Conservation (phyloP, 2,113 vertebrate species). For the Ifrita kowaldi region DNA sequence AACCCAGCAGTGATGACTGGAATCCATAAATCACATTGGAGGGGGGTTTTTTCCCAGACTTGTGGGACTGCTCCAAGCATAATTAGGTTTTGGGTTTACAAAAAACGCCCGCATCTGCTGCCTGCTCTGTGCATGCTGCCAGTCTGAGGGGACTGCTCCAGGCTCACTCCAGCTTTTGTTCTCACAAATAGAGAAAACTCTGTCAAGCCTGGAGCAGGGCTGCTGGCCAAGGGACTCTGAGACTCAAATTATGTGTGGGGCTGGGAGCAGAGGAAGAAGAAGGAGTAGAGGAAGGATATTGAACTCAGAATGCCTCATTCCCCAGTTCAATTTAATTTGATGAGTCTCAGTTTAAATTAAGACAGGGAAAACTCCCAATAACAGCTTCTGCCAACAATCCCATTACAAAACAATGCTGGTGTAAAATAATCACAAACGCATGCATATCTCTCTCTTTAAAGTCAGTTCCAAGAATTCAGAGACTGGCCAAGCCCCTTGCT, state of each 20-base stretch:
- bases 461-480: neutral
- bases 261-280: neutral
- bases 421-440: neutral
- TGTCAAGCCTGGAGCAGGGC: neutral
- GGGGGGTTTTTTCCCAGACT: neutral
- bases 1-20: neutral
- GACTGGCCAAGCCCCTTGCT: neutral
- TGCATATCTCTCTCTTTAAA: neutral
- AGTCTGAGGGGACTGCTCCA: conserved; percentile 27
- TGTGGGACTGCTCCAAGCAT: conserved; percentile 50
- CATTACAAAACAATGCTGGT: neutral
- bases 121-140: conserved; percentile 3
- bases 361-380: neutral
- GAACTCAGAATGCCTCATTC: neutral
- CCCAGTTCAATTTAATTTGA: neutral
- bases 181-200: conserved; percentile 43
- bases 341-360: neutral
- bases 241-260: neutral
- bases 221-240: neutral
- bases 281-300: neutral
- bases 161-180: conserved; percentile 49
- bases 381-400: neutral
- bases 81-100: conserved; percentile 65
- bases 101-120: conserved; percentile 60
- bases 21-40: conserved; percentile 26